These are phyloP conservation scores for Sternarchorhynchus goeldii DNA, from an alignment of 2,797 vertebrate species.

Conservation along the genomic window DNA sequence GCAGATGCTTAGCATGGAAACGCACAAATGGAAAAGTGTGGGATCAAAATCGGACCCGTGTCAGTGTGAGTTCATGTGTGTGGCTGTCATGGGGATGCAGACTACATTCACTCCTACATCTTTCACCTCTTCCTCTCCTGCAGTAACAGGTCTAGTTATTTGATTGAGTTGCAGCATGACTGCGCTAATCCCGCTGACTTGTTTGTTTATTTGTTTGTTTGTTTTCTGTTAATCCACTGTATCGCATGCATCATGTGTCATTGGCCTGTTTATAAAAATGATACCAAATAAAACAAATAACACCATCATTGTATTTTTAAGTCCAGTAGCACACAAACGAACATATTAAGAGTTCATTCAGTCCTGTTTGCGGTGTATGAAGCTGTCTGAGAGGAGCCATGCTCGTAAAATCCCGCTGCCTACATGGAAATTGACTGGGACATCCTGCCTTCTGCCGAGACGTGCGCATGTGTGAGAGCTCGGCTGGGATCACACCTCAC, in stretches of 20 bases:
- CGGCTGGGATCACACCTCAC: conserved; percentile 54
- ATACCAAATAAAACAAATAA: neutral
- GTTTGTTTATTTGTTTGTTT: conserved; percentile 39
- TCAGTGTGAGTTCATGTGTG: neutral
- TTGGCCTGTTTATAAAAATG: conserved; percentile 26
- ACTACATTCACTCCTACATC: neutral
- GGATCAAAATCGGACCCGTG: neutral
- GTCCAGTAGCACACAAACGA: too few relatives aligned
- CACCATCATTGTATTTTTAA: too few relatives aligned
- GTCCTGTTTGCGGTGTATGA: conserved; percentile 12
- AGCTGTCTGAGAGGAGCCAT: conserved; percentile 28
- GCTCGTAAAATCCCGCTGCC: conserved; percentile 41
- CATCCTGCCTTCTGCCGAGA: conserved; percentile 48
- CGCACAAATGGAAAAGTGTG: neutral
- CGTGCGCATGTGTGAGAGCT: conserved; percentile 53
- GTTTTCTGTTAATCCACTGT: conserved; percentile 24
- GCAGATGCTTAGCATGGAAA: neutral
- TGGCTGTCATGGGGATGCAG: conserved; percentile 5
- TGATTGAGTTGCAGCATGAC: conserved; percentile 27
- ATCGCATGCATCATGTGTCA: conserved; percentile 18
- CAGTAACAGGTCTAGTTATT: neutral
- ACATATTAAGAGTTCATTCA: too few relatives aligned
- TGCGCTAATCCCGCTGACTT: conserved; percentile 35
- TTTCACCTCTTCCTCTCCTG: conserved; percentile 6
- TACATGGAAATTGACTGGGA: conserved; percentile 54